Percentiles rank a stretch among this genome's conserved stretches.
Evolutionary conservation across 37 sponge, comb jelly and placozoan species (phyloP).

Genomic region (Spongilla lacustris): DNA sequence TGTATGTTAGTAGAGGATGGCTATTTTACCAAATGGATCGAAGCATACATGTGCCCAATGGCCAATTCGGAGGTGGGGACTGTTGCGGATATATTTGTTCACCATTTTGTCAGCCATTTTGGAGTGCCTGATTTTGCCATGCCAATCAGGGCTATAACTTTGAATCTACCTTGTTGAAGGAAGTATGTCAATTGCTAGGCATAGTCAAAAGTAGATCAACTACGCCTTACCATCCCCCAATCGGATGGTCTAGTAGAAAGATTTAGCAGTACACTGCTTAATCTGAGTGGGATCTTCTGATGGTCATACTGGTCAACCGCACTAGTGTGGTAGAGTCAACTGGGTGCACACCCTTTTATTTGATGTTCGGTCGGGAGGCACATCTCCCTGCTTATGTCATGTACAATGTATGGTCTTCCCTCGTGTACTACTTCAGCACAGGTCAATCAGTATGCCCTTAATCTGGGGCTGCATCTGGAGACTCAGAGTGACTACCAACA

Average conservation of each 20-base stretch:
- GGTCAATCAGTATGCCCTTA: too few relatives aligned
- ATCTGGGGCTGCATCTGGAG: background rate
- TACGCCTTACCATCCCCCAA: too few relatives aligned
- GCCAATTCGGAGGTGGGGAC: too few relatives aligned
- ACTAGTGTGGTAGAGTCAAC: background rate
- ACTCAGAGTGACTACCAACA: background rate
- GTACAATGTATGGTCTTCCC: background rate
- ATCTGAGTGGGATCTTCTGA: background rate
- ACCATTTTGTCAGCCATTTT: too few relatives aligned
- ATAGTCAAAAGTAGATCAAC: background rate
- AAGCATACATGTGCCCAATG: too few relatives aligned
- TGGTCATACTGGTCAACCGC: conserved; percentile 13
- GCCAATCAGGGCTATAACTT: too few relatives aligned
- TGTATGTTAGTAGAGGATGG: too few relatives aligned
- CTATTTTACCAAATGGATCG: too few relatives aligned
- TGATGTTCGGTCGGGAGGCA: conserved; percentile 29
- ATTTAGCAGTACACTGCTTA: background rate
- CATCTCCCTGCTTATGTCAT: conserved; percentile 18
- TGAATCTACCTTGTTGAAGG: background rate
- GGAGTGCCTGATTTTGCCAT: background rate
- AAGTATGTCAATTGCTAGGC: background rate
- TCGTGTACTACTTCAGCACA: too few relatives aligned
- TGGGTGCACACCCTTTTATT: background rate
- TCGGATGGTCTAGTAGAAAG: background rate
- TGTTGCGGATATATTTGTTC: too few relatives aligned